These are phyloP conservation scores for Dipodomys ordii DNA, from an alignment of 2,113 vertebrate genomes.

Conservation along the genomic window DNA sequence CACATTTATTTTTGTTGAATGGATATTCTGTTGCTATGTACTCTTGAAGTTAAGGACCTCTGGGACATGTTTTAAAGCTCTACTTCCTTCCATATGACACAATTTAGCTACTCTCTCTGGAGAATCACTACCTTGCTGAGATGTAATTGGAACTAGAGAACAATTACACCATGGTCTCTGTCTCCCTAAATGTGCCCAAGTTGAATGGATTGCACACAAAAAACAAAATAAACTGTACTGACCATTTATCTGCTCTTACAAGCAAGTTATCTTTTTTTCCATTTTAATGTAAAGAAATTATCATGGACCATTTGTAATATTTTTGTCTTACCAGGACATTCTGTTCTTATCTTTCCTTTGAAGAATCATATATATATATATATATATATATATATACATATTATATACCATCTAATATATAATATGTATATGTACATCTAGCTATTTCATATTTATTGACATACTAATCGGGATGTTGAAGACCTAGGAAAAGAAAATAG, in stretches of 20 bases:
- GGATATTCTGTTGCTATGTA: neutral
- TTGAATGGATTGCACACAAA: constrained; percentile 1
- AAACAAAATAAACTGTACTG: neutral
- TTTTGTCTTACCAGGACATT: neutral
- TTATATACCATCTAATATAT: neutral
- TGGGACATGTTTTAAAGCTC: neutral
- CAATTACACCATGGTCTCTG: neutral
- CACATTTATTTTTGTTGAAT: neutral
- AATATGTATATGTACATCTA: neutral
- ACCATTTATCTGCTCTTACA: neutral
- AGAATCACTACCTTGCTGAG: constrained; percentile 24
- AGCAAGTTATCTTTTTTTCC: neutral
- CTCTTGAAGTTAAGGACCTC: neutral
- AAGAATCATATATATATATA: neutral
- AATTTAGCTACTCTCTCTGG: neutral
- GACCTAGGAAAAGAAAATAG: too few relatives aligned
- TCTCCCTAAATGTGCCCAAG: neutral
- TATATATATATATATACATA: too few relatives aligned
- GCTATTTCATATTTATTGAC: neutral
- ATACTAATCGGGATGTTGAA: neutral
- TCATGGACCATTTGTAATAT: neutral
- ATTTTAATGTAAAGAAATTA: neutral
- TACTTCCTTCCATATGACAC: constrained; percentile 37
- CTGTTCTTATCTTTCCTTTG: neutral
- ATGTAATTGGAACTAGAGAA: neutral